Conservation (phyloP, 2,888 invertebrate genomes). For the Xestia ashworthii region DNA sequence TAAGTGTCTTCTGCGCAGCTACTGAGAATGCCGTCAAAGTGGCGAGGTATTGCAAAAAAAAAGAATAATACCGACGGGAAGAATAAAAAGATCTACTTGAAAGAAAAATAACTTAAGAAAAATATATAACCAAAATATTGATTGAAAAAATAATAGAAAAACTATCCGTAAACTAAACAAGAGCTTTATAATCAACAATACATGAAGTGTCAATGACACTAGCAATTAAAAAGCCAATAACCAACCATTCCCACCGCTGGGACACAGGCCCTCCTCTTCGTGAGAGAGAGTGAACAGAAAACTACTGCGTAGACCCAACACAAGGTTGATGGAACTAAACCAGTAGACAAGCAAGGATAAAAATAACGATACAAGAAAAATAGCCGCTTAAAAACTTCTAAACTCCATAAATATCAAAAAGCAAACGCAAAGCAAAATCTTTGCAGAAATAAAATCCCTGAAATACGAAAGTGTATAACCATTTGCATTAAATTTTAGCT, state of each 20-base stretch:
- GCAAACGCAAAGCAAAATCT: constrained; percentile 54
- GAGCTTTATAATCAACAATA: neutral
- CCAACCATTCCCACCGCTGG: neutral
- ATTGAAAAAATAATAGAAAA: neutral
- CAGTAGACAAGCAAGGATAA: neutral
- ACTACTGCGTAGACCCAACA: neutral
- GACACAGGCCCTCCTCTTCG: neutral
- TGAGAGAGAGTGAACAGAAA: neutral
- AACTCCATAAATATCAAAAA: constrained; percentile 43
- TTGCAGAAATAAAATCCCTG: constrained; percentile 55
- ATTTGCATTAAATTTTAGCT: constrained; percentile 66
- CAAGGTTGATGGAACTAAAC: neutral
- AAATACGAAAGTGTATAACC: constrained; percentile 60
- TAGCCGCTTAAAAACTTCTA: constrained; percentile 20
- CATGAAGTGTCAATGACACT: neutral
- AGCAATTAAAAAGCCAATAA: neutral
- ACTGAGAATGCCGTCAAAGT: neutral
- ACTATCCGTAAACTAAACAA: neutral
- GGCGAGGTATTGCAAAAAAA: too few relatives aligned
- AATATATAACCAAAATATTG: too few relatives aligned
- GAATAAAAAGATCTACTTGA: neutral
- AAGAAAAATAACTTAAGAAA: neutral
- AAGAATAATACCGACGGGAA: neutral
- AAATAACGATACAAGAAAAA: constrained; percentile 18
- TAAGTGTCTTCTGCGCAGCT: too few relatives aligned